Base-by-base conservation (phyloP, 2,888 invertebrate species). In the Rhyacophila evoluta region DNA sequence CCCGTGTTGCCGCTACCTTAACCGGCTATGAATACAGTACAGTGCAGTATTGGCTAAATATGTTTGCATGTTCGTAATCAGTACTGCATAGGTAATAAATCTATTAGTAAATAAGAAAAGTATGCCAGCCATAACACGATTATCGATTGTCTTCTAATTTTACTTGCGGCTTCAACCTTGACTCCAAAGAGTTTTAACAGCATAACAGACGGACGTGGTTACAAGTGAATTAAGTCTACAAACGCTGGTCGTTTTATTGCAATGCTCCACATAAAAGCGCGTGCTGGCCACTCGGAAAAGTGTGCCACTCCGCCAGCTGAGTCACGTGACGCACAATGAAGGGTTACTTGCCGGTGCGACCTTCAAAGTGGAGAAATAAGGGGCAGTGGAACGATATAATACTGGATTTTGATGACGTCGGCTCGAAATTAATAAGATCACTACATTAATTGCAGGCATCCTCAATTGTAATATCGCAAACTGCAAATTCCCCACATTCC, bases 131-230 rank as follows among this genome's bases (percentile, higher is more conserved):
- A 19, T 41, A 19, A 10, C 10, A 19, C 25, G 25, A 55, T 55
- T 55, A 55, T 55, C 55, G 55, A 55, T 55, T 55, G 25, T 19
- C 15, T 19, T 55, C 55, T 55, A 55, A 55, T 19, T 55, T 55
- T 55, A 6, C 55, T 25, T 55, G 19, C 19, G 19, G 19, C 10
- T 19, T 19, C 55, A 19, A 19, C 55, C 55, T 55, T 55, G 25
- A 8, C 19, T 25, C 6, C 4, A 33, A 33, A 33, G 29, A 6
- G 10, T 25, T 55, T 25, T 8, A 19, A 25, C 15, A 55, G 19
- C 55, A 19, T 25, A 55, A 55, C 10, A 55, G 5, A 55, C 2
- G 19, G 5, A 55, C 0, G 10, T 55, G 10, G 25, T 10, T 55
- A 55, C 15, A 55, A 15, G n/a, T n/a, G n/a, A n/a, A n/a, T n/a